Base-by-base conservation (phyloP, 2,888 invertebrate genomes). In the Leucophora obtusa region DNA sequence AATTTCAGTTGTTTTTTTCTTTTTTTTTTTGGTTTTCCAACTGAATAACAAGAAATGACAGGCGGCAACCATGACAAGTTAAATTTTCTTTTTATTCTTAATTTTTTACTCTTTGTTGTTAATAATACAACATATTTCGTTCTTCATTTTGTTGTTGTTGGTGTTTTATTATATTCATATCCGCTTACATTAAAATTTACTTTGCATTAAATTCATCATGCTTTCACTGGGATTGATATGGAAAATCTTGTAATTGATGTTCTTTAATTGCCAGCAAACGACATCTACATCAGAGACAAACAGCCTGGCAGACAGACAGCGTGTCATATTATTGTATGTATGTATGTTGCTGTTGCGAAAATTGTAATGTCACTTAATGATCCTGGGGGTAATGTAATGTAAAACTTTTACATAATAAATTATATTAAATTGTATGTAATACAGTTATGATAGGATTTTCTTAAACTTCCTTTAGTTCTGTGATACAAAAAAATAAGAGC, bases 211-310 rank as follows among this genome's bases (percentile, higher is more conserved):
- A 77, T 77, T 73, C 66, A 70, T 77, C 66, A 66, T 74, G 33
- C 60, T 73, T 72, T 79, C 62, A 58, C 62, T 62, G 38, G 54
- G 51, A 60, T 77, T 70, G 73, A 81, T 81, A 81, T 81, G 81
- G 70, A 81, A 81, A 81, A 77, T 77, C 76, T 70, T 81, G 69
- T 81, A 81, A 77, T 81, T 81, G 81, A 81, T 77, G 81, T 81
- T 81, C 77, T 81, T 81, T 81, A 81, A 81, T 81, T 81, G 81
- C 66, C 73, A 66, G 71, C 71, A 51, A 68, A 59, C 68, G 72
- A 58, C 68, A 58, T 66, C 43, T 33, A 17, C 54, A 24, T 10
- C 72, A 63, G 14, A 43, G 21, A 71, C 18, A 28, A 15, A 62
- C 24, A 43, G 43, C 18, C 53, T 17, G 33, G 24, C 24, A n/a